These are phyloP conservation scores for Cettia cetti DNA, from an alignment of 2,113 vertebrate species.

Conservation along the genomic window DNA sequence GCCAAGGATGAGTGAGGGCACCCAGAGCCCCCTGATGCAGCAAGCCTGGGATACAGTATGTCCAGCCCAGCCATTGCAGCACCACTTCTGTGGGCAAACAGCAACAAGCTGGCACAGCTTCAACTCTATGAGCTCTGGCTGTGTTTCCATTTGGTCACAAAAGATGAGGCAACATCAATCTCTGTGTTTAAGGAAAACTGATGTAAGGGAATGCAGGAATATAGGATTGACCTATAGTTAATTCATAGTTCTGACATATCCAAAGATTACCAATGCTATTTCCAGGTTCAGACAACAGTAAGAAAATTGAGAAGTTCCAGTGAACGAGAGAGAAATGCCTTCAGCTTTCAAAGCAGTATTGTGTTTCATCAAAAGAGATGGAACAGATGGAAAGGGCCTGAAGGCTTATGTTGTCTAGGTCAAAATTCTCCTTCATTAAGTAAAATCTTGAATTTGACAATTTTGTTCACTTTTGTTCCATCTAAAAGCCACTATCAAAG, in stretches of 20 bases:
- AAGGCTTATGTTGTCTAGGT: not conserved
- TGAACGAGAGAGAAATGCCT: not conserved
- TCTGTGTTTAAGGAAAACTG: not conserved
- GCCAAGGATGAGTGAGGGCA: not conserved
- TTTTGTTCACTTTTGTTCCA: not conserved
- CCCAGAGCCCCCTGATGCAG: not conserved
- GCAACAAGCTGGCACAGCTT: not conserved
- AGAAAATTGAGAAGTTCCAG: not conserved
- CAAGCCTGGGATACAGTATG: not conserved
- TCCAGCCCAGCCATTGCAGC: not conserved
- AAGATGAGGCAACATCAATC: fast-evolving
- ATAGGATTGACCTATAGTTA: not conserved
- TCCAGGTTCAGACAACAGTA: not conserved
- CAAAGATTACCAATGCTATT: not conserved
- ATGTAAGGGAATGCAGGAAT: not conserved
- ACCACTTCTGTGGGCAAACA: not conserved
- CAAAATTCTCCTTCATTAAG: not conserved
- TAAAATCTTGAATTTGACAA: not conserved
- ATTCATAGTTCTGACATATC: not conserved
- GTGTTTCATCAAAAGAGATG: not conserved
- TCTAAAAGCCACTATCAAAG: not conserved
- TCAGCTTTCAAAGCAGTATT: not conserved
- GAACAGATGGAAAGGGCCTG: not conserved
- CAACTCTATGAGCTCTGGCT: not conserved
- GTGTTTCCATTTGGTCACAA: not conserved